A percentile compares a stretch with the other conserved stretches of the same genome.
Evolutionary conservation across 2,888 invertebrate species (phyloP).

Genomic region (Punctoribates punctum): DNA sequence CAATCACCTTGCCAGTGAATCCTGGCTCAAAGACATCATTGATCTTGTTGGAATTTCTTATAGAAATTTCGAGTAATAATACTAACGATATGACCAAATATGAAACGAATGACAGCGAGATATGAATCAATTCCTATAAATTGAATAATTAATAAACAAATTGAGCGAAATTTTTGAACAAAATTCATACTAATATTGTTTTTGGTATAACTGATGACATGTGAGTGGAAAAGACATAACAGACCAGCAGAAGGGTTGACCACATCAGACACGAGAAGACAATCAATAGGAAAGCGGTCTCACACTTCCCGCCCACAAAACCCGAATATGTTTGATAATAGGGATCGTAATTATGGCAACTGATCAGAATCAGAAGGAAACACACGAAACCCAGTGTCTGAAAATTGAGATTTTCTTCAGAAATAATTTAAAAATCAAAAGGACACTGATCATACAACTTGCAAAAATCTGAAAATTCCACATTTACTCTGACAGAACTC

Average conservation of each 20-base stretch:
- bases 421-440: background rate
- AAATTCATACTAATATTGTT: constrained; percentile 14
- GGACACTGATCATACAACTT: background rate
- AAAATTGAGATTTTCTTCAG: background rate
- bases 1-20: background rate
- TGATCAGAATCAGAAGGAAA: background rate
- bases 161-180: background rate
- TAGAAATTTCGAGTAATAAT: background rate
- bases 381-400: background rate
- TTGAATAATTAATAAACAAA: background rate
- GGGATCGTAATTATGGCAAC: constrained; percentile 17
- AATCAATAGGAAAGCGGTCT: background rate
- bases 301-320: background rate
- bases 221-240: background rate
- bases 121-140: background rate
- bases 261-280: background rate
- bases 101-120: background rate
- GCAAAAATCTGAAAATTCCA: background rate
- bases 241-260: background rate
- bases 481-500: constrained; percentile 4
- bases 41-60: background rate
- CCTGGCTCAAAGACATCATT: background rate
- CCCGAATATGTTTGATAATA: background rate
- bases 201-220: background rate
- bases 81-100: background rate